phyloP scores from a whole-genome alignment of 2,888 invertebrate species.

The Glaucopsyche alexis region DNA sequence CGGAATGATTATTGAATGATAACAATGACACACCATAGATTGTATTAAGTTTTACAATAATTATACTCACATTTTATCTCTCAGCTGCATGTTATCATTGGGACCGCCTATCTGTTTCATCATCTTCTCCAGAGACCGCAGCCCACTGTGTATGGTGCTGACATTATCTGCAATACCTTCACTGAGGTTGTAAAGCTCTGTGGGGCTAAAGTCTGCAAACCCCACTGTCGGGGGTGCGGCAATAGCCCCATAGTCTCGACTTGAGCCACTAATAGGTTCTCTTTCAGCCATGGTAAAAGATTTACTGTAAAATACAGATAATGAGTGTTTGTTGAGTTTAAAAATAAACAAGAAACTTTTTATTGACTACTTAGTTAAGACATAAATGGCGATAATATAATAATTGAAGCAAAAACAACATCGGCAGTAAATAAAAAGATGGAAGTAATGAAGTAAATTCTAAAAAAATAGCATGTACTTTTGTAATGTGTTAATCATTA shows the following conservation, averaged over 20 bases:
- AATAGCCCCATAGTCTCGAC: constrained; percentile 67
- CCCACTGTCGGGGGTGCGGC: constrained; percentile 84
- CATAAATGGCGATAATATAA: background rate
- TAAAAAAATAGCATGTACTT: background rate
- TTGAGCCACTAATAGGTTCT: constrained; percentile 62
- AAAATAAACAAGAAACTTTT: background rate
- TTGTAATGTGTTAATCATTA: background rate
- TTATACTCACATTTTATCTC: constrained; percentile 71
- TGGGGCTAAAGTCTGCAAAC: constrained; percentile 85
- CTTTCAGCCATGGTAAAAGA: constrained; percentile 58
- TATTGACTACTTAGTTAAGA: background rate
- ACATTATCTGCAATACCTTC: constrained; percentile 91
- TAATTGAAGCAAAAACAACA: background rate
- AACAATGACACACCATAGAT: background rate
- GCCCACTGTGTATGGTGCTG: constrained; percentile 86
- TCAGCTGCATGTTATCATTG: constrained; percentile 83
- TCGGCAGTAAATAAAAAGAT: background rate
- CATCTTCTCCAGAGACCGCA: constrained; percentile 85
- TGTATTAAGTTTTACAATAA: background rate
- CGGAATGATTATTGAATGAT: no score
- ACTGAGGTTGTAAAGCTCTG: constrained; percentile 88
- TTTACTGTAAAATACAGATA: background rate
- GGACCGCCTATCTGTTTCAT: constrained; percentile 87
- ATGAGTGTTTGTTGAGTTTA: background rate
- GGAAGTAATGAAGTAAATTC: background rate